A percentile compares a stretch with the other conserved stretches of the same genome.
These are phyloP conservation scores for Atethmia centrago DNA, from an alignment of 2,888 invertebrate genomes.

Conservation along the genomic window DNA sequence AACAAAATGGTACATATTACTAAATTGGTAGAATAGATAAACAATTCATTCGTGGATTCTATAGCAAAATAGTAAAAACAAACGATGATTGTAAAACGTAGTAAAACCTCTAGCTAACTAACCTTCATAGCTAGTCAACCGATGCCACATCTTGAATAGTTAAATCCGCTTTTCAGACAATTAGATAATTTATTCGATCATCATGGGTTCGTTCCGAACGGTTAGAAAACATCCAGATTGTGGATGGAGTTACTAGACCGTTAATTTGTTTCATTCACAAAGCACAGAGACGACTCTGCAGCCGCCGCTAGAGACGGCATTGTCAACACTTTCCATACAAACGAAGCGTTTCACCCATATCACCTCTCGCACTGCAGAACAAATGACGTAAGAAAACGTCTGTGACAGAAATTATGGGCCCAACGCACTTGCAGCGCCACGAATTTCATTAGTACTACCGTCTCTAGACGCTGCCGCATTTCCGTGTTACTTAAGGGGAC, in stretches of 20 bases:
- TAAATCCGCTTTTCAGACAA: constrained; percentile 28
- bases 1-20: neutral
- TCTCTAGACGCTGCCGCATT: neutral
- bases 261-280: neutral
- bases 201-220: constrained; percentile 19
- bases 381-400: neutral
- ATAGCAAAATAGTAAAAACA: neutral
- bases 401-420: neutral
- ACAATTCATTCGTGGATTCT: neutral
- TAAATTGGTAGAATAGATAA: neutral
- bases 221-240: neutral
- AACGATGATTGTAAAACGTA: constrained; percentile 14
- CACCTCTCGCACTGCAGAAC: neutral
- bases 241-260: neutral
- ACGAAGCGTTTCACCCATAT: neutral
- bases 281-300: too few species aligned
- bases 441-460: neutral
- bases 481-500: neutral
- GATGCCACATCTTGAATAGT: constrained; percentile 12
- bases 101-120: constrained; percentile 9
- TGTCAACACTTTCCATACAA: neutral
- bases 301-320: too few species aligned
- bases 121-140: constrained; percentile 42
- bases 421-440: neutral
- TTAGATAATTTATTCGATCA: constrained; percentile 17